These are phyloP conservation scores for Galago senegalensis DNA, from an alignment of 2,797 vertebrate genomes.

Conservation along the genomic window DNA sequence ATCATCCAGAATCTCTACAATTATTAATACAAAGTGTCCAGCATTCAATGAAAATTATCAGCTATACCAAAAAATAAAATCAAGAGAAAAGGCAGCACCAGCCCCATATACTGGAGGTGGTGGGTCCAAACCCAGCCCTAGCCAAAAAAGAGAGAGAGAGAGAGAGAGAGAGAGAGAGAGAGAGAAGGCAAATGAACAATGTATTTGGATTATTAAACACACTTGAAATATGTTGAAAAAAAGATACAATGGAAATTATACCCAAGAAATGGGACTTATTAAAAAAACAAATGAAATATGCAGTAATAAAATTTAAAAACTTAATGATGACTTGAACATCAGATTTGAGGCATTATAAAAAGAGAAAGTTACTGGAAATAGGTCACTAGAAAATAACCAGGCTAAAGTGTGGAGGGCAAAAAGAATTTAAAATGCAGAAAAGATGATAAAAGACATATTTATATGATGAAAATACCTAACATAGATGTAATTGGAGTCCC, in stretches of 20 bases:
- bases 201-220: constrained; percentile 4
- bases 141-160: neutral
- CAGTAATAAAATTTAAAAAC: neutral
- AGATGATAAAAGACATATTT: neutral
- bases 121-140: too few relatives aligned
- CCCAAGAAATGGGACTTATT: neutral
- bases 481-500: neutral
- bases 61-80: neutral
- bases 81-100: neutral
- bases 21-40: neutral
- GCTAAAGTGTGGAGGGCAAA: neutral
- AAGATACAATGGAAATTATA: neutral
- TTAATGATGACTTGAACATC: neutral
- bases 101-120: too few relatives aligned
- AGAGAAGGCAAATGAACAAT: neutral
- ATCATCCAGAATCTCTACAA: neutral
- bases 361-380: neutral
- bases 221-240: neutral
- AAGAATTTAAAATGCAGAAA: neutral
- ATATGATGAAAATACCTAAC: neutral
- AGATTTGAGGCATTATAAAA: neutral
- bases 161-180: neutral
- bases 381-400: constrained; percentile 9
- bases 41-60: constrained; percentile 11
- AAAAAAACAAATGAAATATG: constrained; percentile 34